Conservation (phyloP, 2,113 vertebrate genomes). For the Chlorodrepanis virens region DNA sequence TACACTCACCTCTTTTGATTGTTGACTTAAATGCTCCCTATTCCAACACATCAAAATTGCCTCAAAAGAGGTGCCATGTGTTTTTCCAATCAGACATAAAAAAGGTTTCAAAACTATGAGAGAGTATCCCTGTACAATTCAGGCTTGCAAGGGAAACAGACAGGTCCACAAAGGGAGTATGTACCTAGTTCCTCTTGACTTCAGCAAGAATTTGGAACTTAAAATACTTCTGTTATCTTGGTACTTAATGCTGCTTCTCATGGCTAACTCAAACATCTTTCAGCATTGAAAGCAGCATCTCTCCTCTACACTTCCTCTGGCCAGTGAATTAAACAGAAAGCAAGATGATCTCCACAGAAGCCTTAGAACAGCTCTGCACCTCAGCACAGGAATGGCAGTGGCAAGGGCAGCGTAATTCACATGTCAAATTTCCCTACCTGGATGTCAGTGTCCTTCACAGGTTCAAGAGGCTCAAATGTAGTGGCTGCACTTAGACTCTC, state of each 20-base stretch:
- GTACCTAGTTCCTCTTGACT: background rate
- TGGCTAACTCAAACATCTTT: background rate
- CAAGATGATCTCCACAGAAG: background rate
- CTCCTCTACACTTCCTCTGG: background rate
- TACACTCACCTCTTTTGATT: background rate
- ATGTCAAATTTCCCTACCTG: constrained; percentile 76
- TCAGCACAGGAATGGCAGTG: background rate
- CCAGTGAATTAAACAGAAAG: background rate
- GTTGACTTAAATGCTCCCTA: background rate
- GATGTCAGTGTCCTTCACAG: constrained; percentile 97
- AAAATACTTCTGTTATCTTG: background rate
- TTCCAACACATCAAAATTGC: background rate
- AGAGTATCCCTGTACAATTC: background rate
- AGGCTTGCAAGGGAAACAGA: background rate
- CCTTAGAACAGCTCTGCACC: background rate
- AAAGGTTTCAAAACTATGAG: background rate
- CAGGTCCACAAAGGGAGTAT: background rate
- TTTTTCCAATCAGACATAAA: background rate
- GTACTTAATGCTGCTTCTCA: background rate
- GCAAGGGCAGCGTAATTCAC: background rate
- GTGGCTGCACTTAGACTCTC: constrained; percentile 95
- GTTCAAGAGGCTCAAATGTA: constrained; percentile 96
- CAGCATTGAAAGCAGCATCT: background rate
- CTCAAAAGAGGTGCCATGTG: background rate
- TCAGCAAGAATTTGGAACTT: background rate